Evolutionary conservation across 1,140 invertebrate genomes (phyloP).

Genomic region (Cylas formicarius): DNA sequence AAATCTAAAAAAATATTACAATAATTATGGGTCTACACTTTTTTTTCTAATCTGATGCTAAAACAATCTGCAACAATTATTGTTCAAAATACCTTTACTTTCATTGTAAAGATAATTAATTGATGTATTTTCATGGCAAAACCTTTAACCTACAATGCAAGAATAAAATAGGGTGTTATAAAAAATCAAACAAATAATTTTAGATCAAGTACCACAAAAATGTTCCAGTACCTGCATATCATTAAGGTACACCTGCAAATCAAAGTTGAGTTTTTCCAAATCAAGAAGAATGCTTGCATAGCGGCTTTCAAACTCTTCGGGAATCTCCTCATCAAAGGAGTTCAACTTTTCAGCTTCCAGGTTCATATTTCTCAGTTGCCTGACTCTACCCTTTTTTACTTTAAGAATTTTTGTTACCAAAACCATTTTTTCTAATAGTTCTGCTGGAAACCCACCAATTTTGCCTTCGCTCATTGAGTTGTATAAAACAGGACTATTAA

Average conservation of each 20-base stretch:
- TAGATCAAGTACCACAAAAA: background rate
- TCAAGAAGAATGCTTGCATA: conserved; percentile 88
- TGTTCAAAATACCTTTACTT: no score
- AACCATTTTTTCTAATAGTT: conserved; percentile 80
- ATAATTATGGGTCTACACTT: no score
- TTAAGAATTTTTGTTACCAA: conserved; percentile 78
- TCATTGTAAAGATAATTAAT: no score
- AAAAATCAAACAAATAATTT: background rate
- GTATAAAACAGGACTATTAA: conserved; percentile 42
- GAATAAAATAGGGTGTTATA: no score
- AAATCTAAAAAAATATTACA: conserved; percentile 35
- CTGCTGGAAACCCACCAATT: conserved; percentile 77
- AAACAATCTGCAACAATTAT: no score
- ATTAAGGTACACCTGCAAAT: conserved; percentile 78
- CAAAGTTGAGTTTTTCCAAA: conserved; percentile 84
- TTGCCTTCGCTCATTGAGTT: conserved; percentile 44
- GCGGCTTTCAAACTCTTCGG: conserved; percentile 79
- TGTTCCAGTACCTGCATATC: conserved; percentile 59
- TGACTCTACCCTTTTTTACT: conserved; percentile 76
- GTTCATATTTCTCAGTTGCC: conserved; percentile 80
- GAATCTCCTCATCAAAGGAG: conserved; percentile 68
- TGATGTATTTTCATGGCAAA: no score
- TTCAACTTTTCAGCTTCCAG: conserved; percentile 80
- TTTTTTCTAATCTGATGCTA: no score
- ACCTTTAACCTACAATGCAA: no score